Conservation (phyloP, 2,797 vertebrate genomes). For the Galagoides demidoff region DNA sequence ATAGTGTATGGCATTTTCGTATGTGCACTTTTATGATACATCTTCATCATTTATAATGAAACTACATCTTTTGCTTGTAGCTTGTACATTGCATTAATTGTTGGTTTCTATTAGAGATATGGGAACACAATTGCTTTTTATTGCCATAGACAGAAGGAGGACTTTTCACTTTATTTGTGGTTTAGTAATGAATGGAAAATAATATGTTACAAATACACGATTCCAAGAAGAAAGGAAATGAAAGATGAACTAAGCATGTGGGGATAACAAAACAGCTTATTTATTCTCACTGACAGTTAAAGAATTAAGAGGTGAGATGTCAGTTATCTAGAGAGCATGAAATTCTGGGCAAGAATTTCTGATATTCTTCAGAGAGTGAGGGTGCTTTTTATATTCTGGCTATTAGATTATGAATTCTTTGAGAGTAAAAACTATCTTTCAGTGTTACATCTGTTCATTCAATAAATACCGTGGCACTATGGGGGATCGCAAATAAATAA, state of each 20-base stretch:
- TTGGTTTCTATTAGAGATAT: conserved; percentile 55
- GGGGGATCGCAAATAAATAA: conserved; percentile 14
- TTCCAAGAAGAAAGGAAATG: conserved; percentile 31
- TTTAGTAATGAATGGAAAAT: conserved; percentile 42
- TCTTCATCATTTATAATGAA: conserved; percentile 30
- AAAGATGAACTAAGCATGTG: conserved; percentile 28
- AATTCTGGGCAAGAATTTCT: conserved; percentile 18
- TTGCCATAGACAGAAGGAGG: conserved; percentile 3
- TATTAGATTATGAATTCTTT: conserved; percentile 32
- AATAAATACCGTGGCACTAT: background rate
- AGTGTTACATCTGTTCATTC: background rate
- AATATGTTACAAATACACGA: conserved; percentile 9
- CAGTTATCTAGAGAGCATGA: conserved; percentile 1
- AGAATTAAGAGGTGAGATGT: background rate
- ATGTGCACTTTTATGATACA: background rate
- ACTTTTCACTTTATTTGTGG: conserved; percentile 12
- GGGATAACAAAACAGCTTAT: background rate
- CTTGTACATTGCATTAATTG: background rate
- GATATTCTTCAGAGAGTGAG: background rate
- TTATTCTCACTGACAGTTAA: conserved; percentile 35
- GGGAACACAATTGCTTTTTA: conserved; percentile 21
- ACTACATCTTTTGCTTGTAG: background rate
- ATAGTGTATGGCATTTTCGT: background rate
- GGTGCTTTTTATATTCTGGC: background rate
- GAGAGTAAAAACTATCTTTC: conserved; percentile 28